A percentile compares a stretch with the other conserved stretches of the same genome.
Evolutionary conservation across 1,140 invertebrate genomes (phyloP).

Genomic region (Bombus fervidus): DNA sequence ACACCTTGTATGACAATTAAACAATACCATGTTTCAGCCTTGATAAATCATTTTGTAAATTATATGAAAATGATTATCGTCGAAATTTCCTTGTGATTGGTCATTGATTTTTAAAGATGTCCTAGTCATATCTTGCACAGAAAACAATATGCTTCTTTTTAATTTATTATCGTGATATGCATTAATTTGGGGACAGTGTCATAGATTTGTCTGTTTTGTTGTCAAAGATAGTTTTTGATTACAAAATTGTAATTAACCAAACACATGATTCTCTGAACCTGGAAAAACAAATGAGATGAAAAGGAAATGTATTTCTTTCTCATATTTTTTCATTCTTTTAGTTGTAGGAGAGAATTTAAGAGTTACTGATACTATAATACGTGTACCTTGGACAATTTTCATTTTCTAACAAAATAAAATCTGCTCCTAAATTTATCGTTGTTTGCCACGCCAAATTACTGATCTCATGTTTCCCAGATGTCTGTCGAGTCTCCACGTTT

Average conservation of each 20-base stretch:
- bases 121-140: not conserved
- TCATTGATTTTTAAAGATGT: not conserved
- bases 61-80: not conserved
- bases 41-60: not conserved
- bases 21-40: not conserved
- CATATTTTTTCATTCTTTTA: too few relatives aligned
- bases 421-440: not conserved
- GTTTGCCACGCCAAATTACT: constrained; percentile 27
- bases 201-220: not conserved
- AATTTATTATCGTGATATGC: not conserved
- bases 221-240: not conserved
- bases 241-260: constrained; percentile 22
- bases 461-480: constrained; percentile 27
- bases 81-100: not conserved
- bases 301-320: not conserved
- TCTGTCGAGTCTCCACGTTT: constrained; percentile 3
- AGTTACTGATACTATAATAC: not conserved
- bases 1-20: not conserved
- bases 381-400: constrained; percentile 28
- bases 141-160: not conserved
- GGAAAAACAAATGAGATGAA: not conserved
- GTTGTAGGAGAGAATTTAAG: too few relatives aligned
- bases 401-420: constrained; percentile 27
- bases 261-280: constrained; percentile 33
- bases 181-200: not conserved